phyloP scores from a whole-genome alignment of 2,113 vertebrate species.

The Aplodontia rufa region DNA sequence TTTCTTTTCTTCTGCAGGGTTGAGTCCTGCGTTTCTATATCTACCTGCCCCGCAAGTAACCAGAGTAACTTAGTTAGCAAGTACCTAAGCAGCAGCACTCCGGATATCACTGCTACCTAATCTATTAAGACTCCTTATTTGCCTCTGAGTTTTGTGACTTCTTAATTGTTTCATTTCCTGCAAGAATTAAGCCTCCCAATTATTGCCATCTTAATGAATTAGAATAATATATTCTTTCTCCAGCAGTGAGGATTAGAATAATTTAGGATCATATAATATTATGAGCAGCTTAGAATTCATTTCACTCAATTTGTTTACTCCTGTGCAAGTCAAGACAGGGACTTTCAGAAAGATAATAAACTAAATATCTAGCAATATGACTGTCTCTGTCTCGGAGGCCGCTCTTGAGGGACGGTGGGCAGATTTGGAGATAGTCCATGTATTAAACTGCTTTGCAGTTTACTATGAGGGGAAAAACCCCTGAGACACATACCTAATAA shows the following conservation, averaged over 20 bases:
- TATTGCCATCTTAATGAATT: slow-evolving; percentile 43
- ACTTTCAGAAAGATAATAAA: slow-evolving; percentile 45
- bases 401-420: neutral
- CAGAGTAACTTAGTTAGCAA: neutral
- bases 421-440: neutral
- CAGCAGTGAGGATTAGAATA: slow-evolving; percentile 17
- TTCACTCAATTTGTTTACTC: slow-evolving; percentile 51
- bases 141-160: slow-evolving; percentile 5
- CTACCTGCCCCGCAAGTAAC: neutral
- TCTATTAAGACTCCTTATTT: neutral
- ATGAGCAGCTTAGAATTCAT: slow-evolving; percentile 56
- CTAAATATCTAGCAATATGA: neutral
- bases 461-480: neutral
- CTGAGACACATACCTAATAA: neutral
- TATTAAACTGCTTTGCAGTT: neutral
- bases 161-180: slow-evolving; percentile 28
- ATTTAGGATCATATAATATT: slow-evolving; percentile 54
- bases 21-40: neutral
- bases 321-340: slow-evolving; percentile 42
- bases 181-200: neutral
- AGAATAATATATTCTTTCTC: slow-evolving; percentile 11
- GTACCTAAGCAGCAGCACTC: rapidly evolving
- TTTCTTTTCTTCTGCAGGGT: neutral
- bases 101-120: neutral
- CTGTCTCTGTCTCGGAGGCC: neutral